Evolutionary conservation across 2,113 vertebrate species (phyloP).

Genomic region (Gallinago paraguaiae): DNA sequence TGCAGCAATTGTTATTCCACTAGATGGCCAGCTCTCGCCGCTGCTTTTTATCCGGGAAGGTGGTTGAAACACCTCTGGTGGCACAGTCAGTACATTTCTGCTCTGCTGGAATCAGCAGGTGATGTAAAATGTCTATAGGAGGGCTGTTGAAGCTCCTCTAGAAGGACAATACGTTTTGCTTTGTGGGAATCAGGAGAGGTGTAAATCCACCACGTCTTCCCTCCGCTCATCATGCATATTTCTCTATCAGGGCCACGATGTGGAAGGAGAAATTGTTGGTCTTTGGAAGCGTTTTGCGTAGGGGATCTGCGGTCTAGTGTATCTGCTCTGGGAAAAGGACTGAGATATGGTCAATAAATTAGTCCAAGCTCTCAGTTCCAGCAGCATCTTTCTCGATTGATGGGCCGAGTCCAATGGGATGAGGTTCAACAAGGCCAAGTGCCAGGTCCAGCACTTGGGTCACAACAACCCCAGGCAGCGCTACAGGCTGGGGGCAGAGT

Average conservation of each 20-base stretch:
- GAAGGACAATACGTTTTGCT: not conserved
- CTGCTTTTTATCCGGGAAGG: not conserved
- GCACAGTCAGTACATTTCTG: not conserved
- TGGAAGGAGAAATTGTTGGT: not conserved
- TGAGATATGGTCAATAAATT: not conserved
- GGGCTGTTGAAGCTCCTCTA: not conserved
- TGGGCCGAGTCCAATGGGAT: no score
- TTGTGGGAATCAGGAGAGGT: not conserved
- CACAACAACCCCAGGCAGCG: no score
- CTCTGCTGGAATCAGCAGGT: not conserved
- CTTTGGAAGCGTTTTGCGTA: not conserved
- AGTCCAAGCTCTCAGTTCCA: not conserved
- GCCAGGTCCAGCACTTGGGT: no score
- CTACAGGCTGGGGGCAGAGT: no score
- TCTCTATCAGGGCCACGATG: not conserved
- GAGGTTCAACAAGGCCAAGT: no score
- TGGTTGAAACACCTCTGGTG: not conserved
- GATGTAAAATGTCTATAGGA: not conserved
- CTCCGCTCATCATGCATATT: rapidly evolving
- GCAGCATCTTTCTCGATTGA: not conserved
- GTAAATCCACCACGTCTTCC: rapidly evolving
- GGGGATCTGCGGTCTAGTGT: not conserved
- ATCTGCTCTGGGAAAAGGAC: not conserved
- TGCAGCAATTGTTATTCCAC: not conserved
- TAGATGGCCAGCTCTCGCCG: not conserved